Conservation (phyloP, 2,888 invertebrate genomes). For the Drosophila aldrichi region DNA sequence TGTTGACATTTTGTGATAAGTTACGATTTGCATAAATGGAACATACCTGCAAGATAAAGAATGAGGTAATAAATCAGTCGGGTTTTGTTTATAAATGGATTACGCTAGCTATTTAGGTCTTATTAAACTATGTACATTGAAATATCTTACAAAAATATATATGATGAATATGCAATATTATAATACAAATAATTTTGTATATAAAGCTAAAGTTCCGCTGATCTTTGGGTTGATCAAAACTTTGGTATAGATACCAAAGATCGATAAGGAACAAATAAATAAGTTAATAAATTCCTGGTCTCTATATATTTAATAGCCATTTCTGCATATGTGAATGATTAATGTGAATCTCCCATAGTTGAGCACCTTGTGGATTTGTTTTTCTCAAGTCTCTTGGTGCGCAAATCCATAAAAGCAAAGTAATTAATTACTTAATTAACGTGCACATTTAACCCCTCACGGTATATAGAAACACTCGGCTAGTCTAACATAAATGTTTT, state of each 20-base stretch:
- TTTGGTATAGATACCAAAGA: too few species aligned
- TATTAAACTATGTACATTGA: neutral
- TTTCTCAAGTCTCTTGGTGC: neutral
- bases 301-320: too few species aligned
- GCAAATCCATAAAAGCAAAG: neutral
- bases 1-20: conserved; percentile 24
- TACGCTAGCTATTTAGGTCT: neutral
- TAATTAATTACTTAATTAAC: conserved; percentile 3
- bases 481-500: conserved; percentile 19
- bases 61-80: conserved; percentile 33
- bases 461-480: neutral
- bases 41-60: conserved; percentile 59
- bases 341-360: neutral
- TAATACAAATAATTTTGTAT: too few species aligned
- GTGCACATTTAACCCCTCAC: neutral
- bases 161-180: too few species aligned
- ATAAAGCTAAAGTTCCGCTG: too few species aligned
- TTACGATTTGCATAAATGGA: conserved; percentile 39
- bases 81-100: conserved; percentile 20
- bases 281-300: neutral
- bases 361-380: neutral
- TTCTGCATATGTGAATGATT: too few species aligned
- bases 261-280: neutral
- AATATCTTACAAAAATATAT: neutral
- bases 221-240: too few species aligned